These are phyloP conservation scores for Gorsachius goisagi DNA, from an alignment of 2,113 vertebrate species.

Conservation along the genomic window DNA sequence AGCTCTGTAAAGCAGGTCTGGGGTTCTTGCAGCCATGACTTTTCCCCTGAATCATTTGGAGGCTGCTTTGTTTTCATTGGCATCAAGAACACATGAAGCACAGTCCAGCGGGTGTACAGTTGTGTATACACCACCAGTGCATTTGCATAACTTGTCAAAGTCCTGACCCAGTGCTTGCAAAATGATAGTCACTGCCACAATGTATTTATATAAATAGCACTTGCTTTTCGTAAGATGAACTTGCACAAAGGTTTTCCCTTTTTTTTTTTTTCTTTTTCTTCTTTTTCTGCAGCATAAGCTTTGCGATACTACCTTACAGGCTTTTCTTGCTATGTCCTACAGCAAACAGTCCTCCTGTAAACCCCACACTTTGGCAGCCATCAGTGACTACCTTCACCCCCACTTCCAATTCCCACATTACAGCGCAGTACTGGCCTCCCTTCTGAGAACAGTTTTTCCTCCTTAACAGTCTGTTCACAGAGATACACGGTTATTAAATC, in stretches of 20 bases:
- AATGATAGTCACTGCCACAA: constrained; percentile 42
- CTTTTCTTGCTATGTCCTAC: neutral
- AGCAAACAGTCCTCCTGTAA: neutral
- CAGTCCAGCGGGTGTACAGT: constrained; percentile 39
- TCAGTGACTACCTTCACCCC: neutral
- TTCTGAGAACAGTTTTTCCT: constrained; percentile 10
- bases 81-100: constrained; percentile 55
- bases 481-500: constrained; percentile 34
- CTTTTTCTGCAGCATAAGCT: neutral
- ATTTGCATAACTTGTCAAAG: constrained; percentile 69
- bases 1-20: constrained; percentile 37
- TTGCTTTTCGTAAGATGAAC: constrained; percentile 38
- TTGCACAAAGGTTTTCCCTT: neutral
- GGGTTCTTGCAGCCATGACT: constrained; percentile 39
- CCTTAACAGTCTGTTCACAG: neutral
- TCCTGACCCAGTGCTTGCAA: constrained; percentile 7
- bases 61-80: constrained; percentile 60
- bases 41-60: constrained; percentile 55
- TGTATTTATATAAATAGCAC: constrained; percentile 41
- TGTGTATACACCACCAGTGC: constrained; percentile 3
- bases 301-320: neutral
- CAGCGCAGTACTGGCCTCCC: neutral
- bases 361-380: neutral
- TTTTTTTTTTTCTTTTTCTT: no score
- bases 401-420: neutral